Conservation (phyloP, 2,113 vertebrate genomes). For the Corythoichthys haematopterus region DNA sequence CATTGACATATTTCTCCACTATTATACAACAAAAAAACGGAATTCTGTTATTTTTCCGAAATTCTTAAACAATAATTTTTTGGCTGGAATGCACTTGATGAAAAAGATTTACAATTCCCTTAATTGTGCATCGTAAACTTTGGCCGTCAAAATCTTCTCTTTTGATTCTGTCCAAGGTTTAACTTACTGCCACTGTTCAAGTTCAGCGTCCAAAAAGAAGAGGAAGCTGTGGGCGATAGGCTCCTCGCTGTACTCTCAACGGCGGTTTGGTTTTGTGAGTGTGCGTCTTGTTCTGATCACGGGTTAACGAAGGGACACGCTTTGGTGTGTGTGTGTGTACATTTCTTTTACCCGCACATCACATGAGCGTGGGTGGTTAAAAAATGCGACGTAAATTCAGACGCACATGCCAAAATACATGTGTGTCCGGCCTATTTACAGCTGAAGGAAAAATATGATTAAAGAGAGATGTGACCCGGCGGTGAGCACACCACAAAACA, state of each 20-base stretch:
- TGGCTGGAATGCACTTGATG: neutral
- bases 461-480: slow-evolving; percentile 54
- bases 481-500: slow-evolving; percentile 41
- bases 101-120: neutral
- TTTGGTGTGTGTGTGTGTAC: slow-evolving; percentile 17
- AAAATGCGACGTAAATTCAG: slow-evolving; percentile 56
- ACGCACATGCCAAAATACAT: slow-evolving; percentile 25
- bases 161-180: neutral
- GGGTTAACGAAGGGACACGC: slow-evolving; percentile 59
- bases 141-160: neutral
- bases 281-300: slow-evolving; percentile 56
- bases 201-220: slow-evolving; percentile 44
- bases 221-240: slow-evolving; percentile 60
- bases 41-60: no score
- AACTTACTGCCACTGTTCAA: slow-evolving; percentile 15
- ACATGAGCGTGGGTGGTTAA: slow-evolving; percentile 56
- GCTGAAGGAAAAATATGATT: slow-evolving; percentile 70
- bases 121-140: no score
- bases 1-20: no score
- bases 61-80: neutral
- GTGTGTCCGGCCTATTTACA: slow-evolving; percentile 63
- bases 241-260: slow-evolving; percentile 56
- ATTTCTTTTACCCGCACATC: slow-evolving; percentile 47
- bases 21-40: no score
- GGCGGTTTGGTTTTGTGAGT: slow-evolving; percentile 57